Evolutionary conservation across 2,113 vertebrate genomes (phyloP), one percentile per base, ranked within the genome.

Genomic region (Pelusios castaneus): DNA sequence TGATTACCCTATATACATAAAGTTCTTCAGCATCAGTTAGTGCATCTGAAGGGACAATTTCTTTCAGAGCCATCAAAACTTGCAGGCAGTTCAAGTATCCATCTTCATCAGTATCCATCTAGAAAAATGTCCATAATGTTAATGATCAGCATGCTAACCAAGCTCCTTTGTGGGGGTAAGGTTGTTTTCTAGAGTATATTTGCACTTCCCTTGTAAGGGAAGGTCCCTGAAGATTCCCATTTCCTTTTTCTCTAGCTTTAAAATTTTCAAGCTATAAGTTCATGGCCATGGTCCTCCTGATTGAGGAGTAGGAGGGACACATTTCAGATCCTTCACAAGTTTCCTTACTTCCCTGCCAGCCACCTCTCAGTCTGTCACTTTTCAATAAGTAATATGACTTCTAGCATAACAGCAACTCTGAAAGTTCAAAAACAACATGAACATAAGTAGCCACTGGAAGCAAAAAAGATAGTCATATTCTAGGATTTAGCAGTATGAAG

Each of bases 21-120:
- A 98, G 97, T 94, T 99, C 98, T 88, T 99, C 98, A 27, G 98
- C 97, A 2, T 98, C 98, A 47, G 97, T 97, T 82, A 98, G 96
- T 92, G 97, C 70, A 89, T 98, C 97, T 51, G 96, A 91, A 88
- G 97, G 97, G 14, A 97, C 88, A 88, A 98, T 96, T 97, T 94
- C 96, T 94, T 98, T 98, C 16, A 98, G 97, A 56, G 95, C 96
- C 34, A 97, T 96, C 3, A 98, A 95, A 85, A 98, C 97, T 95
- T 98, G 97, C 34, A 98, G 85, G 80, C 96, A 97, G 47, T 97
- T 98, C 92, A 99, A 97, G 96, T 97, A 98, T 27, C 96, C 97
- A 73, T 98, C 98, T 16, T 94, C 91, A 67, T 98, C 97, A 38
- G 43, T 94, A 97, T 98, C 98, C 85, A 97, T 97, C 97, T 98